Evolutionary conservation across 2,797 vertebrate genomes (phyloP).

Genomic region (Mionectes olivaceus): DNA sequence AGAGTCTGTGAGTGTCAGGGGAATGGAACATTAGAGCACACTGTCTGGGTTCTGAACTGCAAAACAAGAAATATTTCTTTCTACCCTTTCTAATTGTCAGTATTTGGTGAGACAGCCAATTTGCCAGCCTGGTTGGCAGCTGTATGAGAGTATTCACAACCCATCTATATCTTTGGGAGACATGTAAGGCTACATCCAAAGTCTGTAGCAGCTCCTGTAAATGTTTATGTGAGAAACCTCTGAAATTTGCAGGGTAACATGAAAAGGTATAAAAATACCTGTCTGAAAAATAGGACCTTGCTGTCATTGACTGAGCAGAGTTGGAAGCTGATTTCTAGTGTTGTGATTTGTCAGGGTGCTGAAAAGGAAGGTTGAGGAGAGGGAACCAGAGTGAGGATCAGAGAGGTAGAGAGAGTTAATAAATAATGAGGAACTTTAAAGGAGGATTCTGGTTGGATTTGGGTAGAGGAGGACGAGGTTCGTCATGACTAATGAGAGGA

Average conservation of each 20-base stretch:
- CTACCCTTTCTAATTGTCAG: background rate
- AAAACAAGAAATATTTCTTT: background rate
- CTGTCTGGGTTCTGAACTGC: background rate
- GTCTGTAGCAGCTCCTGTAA: background rate
- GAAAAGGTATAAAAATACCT: conserved; percentile 2
- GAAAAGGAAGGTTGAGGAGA: background rate
- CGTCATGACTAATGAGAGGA: background rate
- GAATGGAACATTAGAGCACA: background rate
- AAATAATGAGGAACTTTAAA: background rate
- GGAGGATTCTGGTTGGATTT: conserved; percentile 16
- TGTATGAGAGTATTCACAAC: background rate
- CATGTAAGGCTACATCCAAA: background rate
- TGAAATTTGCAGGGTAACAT: background rate
- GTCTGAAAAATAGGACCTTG: background rate
- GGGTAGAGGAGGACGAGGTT: background rate
- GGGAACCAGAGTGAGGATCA: background rate
- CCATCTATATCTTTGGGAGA: background rate
- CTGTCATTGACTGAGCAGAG: background rate
- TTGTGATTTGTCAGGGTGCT: background rate
- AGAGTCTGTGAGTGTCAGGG: background rate
- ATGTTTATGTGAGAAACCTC: background rate
- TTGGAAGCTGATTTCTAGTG: background rate
- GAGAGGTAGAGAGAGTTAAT: background rate
- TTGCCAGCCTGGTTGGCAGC: background rate
- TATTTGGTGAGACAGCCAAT: background rate